Base-by-base conservation (phyloP, 1,140 invertebrate species). In the Eupeodes corollae region DNA sequence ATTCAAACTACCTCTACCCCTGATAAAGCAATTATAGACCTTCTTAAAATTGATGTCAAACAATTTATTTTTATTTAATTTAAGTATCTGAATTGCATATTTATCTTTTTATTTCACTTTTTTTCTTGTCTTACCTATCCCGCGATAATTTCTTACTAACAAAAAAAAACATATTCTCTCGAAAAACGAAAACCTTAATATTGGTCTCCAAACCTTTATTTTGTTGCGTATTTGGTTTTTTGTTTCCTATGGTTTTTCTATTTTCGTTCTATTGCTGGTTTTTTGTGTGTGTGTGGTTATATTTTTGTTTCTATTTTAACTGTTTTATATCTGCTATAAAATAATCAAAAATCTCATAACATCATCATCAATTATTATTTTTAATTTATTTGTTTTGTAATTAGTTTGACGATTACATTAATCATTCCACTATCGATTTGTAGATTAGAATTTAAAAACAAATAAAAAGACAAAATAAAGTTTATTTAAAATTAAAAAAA, bases 41-140 rank as follows among this genome's bases (percentile, higher is more conserved):
- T 55, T 42, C 35, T 31, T 44, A 26, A 26, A 26, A 26, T 26
- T 3, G 3, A 26, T 26, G 21, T 26, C 21, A 26, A 26, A 26
- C 21, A 26, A 26, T 26, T 26, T 26, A 26, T 40, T 34, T 26
- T 12, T 39, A 32, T 49, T 39, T 48, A n/a, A 14, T 35, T 48
- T 26, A 26, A 26, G 21, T 26, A 26, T 8, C 21, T 26, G 21
- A 26, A 26, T 26, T 26, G 21, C 21, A 26, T 26, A 26, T 26
- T 26, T 26, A 26, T 26, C 21, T 26, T 26, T 51, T 21, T 46
- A 45, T 47, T 44, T 16, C 47, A 31, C 10, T 53, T 14, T 45
- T 30, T 52, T 31, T 42, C 47, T 19, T 40, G 16, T 40, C 21
- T 13, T 41, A 21, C 47, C 50, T 58, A 12, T 52, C 30, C 47